Conservation (phyloP, 2,797 vertebrate genomes). For the Monodelphis domestica region DNA sequence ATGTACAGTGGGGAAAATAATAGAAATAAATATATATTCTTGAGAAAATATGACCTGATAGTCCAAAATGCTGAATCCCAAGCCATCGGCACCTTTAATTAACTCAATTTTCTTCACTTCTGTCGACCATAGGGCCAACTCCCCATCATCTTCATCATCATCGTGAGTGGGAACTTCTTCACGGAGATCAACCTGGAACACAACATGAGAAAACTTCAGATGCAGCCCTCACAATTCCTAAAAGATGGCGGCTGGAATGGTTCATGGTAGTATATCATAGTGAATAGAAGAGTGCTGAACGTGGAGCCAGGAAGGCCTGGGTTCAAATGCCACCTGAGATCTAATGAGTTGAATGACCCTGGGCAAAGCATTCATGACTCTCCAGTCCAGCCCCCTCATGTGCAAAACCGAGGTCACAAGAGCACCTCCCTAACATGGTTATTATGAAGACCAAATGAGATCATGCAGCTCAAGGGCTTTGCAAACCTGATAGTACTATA, state of each 20-base stretch:
- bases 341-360: neutral
- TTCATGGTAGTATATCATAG: neutral
- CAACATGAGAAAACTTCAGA: conserved; percentile 56
- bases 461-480: neutral
- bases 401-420: neutral
- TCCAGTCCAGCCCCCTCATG: neutral
- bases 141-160: conserved; percentile 88
- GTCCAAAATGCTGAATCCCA: conserved; percentile 98
- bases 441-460: neutral
- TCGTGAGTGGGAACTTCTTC: conserved; percentile 80
- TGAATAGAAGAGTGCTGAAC: neutral
- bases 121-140: conserved; percentile 94
- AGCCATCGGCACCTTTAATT: conserved; percentile 90
- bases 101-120: conserved; percentile 91
- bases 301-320: neutral
- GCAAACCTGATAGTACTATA: neutral
- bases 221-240: neutral
- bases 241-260: neutral
- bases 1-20: conserved; percentile 19
- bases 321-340: neutral
- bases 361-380: neutral
- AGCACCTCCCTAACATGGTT: neutral
- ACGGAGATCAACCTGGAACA: conserved; percentile 76
- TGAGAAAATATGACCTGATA: conserved; percentile 91
- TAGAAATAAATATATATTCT: neutral